These are phyloP conservation scores for Muscidifurax raptorellus DNA, from an alignment of 1,140 invertebrate genomes.

Conservation along the genomic window DNA sequence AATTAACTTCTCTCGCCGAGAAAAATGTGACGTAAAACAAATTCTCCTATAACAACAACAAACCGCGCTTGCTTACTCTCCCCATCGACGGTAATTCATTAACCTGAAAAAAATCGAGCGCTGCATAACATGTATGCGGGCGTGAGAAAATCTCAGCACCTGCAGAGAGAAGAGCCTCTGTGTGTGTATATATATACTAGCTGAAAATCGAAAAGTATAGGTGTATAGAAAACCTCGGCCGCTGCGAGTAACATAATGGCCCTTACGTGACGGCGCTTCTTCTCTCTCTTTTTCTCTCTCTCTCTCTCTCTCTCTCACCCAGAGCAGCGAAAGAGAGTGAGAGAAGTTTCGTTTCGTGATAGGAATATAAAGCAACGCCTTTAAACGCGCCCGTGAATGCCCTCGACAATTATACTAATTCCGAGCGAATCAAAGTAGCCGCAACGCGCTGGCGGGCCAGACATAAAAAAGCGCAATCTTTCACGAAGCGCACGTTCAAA, in stretches of 20 bases:
- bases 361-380: constrained; percentile 37
- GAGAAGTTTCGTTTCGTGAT: constrained; percentile 30
- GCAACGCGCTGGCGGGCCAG: neutral
- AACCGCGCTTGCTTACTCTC: constrained; percentile 1
- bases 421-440: constrained; percentile 29
- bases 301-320: neutral
- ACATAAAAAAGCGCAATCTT: neutral
- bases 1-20: no score
- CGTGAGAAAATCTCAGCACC: constrained; percentile 45
- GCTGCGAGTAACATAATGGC: neutral
- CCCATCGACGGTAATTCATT: neutral
- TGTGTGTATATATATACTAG: neutral
- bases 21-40: neutral
- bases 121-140: neutral
- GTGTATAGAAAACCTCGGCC: neutral
- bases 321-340: neutral
- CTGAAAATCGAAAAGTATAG: constrained; percentile 30
- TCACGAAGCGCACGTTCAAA: neutral
- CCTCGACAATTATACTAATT: constrained; percentile 43
- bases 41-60: neutral
- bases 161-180: neutral
- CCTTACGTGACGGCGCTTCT: constrained; percentile 44
- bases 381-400: constrained; percentile 12
- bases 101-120: neutral
- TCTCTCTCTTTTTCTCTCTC: neutral